Percentiles rank a stretch among this genome's conserved stretches.
Conservation (phyloP, 2,888 invertebrate species). For the Hetaerina titia region DNA sequence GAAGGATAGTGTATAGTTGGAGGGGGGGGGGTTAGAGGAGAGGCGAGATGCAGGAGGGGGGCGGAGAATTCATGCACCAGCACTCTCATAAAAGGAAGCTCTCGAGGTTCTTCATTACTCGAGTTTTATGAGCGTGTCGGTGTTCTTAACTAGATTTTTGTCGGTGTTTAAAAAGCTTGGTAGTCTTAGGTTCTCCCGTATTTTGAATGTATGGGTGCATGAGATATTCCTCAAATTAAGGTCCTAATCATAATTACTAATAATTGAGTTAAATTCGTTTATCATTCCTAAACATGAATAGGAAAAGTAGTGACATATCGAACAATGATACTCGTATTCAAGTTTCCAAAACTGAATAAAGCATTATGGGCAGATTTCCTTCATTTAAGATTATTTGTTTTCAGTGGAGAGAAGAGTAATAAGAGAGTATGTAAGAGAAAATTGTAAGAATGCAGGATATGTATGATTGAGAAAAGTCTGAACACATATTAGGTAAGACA, state of each 20-base stretch:
- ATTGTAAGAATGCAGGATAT: no score
- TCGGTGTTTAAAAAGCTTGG: neutral
- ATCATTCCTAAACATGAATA: neutral
- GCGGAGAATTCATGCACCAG: slow-evolving; percentile 46
- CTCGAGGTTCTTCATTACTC: neutral
- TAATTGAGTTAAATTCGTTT: neutral
- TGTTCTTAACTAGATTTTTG: neutral
- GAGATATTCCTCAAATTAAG: neutral
- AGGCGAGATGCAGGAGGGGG: neutral
- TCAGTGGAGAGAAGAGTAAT: no score
- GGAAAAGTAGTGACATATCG: no score
- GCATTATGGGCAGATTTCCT: no score
- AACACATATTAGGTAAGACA: no score
- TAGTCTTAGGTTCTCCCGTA: neutral
- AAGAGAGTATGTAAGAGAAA: no score
- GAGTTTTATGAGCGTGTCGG: slow-evolving; percentile 31
- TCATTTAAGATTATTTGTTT: no score
- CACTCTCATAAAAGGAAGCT: slow-evolving; percentile 53
- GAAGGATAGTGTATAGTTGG: neutral
- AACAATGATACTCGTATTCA: no score
- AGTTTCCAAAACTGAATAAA: no score
- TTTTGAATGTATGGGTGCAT: neutral
- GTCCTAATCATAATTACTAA: neutral
- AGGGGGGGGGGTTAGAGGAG: neutral
- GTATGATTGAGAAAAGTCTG: no score